Evolutionary conservation across 2,797 vertebrate species (phyloP).

Genomic region (Lagocephalus sceleratus): DNA sequence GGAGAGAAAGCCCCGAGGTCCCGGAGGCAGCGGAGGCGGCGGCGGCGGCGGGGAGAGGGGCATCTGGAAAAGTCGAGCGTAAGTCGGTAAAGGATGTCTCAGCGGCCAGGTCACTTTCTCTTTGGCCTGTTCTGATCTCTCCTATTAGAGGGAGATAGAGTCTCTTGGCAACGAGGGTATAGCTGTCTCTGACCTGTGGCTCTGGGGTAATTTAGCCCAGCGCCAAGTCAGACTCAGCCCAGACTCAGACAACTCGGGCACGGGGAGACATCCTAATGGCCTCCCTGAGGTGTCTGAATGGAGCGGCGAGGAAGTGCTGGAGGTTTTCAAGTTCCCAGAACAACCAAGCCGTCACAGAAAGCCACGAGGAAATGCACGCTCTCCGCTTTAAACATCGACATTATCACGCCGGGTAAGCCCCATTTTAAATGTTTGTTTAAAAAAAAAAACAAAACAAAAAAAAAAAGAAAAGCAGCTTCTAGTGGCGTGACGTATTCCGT

Average conservation of each 20-base stretch:
- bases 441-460: background rate
- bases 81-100: conserved; percentile 53
- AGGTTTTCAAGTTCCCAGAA: conserved; percentile 30
- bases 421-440: background rate
- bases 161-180: conserved; percentile 54
- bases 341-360: conserved; percentile 14
- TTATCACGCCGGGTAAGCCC: background rate
- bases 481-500: conserved; percentile 5
- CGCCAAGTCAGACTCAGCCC: conserved; percentile 43
- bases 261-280: conserved; percentile 63
- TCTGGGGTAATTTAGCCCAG: conserved; percentile 68
- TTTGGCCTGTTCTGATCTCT: conserved; percentile 65
- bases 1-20: conserved; percentile 35
- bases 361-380: background rate
- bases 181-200: conserved; percentile 66
- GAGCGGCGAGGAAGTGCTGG: conserved; percentile 17
- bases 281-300: conserved; percentile 66
- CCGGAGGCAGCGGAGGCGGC: conserved; percentile 23
- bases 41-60: conserved; percentile 27
- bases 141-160: conserved; percentile 55
- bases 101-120: conserved; percentile 53
- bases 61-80: conserved; percentile 37
- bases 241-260: conserved; percentile 45
- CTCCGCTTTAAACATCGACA: background rate
- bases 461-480: conserved; percentile 15